Evolutionary conservation across 2,797 vertebrate species (phyloP).

Genomic region (Pseudotriccus pelzelni): DNA sequence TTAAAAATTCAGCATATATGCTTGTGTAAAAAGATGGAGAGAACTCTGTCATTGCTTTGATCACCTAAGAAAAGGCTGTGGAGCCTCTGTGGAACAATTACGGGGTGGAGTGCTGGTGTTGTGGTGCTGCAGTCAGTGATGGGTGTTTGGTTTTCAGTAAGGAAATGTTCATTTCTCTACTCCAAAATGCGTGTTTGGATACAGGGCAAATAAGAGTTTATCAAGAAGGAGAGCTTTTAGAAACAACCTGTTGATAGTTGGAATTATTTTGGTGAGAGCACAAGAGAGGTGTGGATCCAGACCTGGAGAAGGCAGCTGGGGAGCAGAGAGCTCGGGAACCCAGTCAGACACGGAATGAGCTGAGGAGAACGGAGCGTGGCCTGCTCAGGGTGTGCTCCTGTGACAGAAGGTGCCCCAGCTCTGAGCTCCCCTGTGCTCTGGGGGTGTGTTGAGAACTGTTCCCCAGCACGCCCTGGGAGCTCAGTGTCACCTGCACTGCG

Average conservation of each 20-base stretch:
- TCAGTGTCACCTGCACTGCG: no score
- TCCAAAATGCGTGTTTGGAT: not conserved
- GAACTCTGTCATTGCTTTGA: not conserved
- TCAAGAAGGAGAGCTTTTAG: not conserved
- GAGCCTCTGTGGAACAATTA: not conserved
- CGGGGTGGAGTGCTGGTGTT: not conserved
- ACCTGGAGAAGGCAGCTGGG: not conserved
- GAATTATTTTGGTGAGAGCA: not conserved
- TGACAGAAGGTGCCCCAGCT: not conserved
- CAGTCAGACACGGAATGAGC: not conserved
- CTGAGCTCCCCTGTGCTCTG: not conserved
- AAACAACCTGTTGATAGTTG: not conserved
- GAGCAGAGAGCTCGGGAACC: not conserved
- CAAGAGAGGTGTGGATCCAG: not conserved
- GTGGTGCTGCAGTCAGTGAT: not conserved
- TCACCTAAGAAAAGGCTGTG: not conserved
- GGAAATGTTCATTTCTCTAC: not conserved
- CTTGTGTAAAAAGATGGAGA: not conserved
- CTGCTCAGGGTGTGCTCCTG: not conserved
- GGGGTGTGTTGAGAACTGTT: not conserved
- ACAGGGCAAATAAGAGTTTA: not conserved
- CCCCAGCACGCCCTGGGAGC: no score
- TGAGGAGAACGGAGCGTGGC: not conserved
- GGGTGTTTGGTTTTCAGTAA: not conserved
- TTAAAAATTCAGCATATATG: slow-evolving; percentile 31